Evolutionary conservation across 2,888 invertebrate genomes (phyloP).

Genomic region (Eurytoma adleriae): DNA sequence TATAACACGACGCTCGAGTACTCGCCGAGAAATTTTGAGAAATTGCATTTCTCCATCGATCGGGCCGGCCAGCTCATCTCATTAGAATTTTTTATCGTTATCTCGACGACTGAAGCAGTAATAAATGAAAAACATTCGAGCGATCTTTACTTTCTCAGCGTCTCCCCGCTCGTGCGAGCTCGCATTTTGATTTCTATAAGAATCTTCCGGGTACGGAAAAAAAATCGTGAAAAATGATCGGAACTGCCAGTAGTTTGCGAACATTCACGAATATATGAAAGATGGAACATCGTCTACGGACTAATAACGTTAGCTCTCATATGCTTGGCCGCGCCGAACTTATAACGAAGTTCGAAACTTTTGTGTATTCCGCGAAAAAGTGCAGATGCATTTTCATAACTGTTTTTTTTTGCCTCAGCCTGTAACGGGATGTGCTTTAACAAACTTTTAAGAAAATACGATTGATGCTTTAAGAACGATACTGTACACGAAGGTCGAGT

Average conservation of each 20-base stretch:
- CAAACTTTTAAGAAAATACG: no score
- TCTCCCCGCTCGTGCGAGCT: neutral
- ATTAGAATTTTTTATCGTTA: conserved; percentile 17
- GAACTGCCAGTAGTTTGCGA: neutral
- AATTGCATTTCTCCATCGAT: conserved; percentile 23
- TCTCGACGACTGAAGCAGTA: neutral
- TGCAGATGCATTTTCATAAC: neutral
- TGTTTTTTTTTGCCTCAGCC: neutral
- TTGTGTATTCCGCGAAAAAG: neutral
- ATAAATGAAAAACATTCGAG: conserved; percentile 5
- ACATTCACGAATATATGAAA: neutral
- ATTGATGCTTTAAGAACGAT: no score
- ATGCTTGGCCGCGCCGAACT: neutral
- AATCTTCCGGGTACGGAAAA: neutral
- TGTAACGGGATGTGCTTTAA: no score
- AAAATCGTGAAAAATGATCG: neutral
- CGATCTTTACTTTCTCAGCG: conserved; percentile 6
- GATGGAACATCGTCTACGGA: neutral
- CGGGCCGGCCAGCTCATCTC: neutral
- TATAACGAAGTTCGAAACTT: conserved; percentile 5
- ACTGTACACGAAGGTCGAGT: no score
- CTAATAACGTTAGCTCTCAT: neutral
- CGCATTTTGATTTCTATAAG: neutral
- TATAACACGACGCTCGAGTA: neutral
- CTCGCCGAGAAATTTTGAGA: conserved; percentile 26